These are phyloP conservation scores for Coelopa pilipes DNA, from an alignment of 2,888 invertebrate species.

Conservation along the genomic window DNA sequence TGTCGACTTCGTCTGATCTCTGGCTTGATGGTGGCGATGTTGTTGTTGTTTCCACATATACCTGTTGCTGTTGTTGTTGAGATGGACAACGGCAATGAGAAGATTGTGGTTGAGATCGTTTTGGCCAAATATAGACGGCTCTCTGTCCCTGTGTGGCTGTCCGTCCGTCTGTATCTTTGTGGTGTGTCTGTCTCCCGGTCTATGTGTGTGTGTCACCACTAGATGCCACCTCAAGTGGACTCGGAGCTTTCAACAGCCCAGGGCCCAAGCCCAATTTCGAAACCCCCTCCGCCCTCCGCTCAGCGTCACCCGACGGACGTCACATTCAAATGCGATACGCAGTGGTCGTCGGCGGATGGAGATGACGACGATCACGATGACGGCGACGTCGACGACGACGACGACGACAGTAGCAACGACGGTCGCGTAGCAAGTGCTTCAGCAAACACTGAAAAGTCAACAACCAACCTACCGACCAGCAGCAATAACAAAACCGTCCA, in stretches of 20 bases:
- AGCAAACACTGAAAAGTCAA: not conserved
- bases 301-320: no score
- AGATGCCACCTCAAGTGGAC: not conserved
- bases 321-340: no score
- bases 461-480: not conserved
- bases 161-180: not conserved
- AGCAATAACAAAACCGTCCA: not conserved
- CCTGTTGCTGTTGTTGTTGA: not conserved
- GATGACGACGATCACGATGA: no score
- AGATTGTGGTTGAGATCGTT: slow-evolving; percentile 26
- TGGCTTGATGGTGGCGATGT: not conserved
- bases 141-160: not conserved
- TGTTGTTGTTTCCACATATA: slow-evolving; percentile 5
- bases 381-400: no score
- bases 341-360: no score
- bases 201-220: slow-evolving; percentile 3
- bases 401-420: not conserved
- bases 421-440: not conserved
- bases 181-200: not conserved
- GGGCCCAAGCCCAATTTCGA: no score
- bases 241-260: no score
- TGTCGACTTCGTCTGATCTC: not conserved
- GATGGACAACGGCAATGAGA: slow-evolving; percentile 28
- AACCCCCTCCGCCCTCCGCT: no score
- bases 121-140: not conserved